Percentiles rank a stretch among this genome's conserved stretches.
Evolutionary conservation across 2,797 vertebrate genomes (phyloP).

Genomic region (Rhynchotus rufescens): DNA sequence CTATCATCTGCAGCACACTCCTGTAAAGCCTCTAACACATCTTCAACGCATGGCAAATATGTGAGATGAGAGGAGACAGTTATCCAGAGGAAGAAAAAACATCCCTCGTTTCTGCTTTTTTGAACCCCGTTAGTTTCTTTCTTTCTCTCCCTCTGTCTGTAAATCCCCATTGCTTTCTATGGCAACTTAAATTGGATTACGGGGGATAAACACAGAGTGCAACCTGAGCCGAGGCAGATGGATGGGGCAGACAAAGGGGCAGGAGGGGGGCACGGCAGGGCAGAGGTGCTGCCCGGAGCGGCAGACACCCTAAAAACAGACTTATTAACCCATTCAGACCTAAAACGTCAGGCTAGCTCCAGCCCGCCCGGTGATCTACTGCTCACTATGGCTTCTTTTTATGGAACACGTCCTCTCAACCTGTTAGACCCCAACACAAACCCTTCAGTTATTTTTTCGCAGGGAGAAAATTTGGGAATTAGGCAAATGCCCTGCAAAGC

Average conservation of each 20-base stretch:
- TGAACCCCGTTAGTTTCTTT: constrained; percentile 4
- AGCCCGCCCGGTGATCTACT: constrained; percentile 48
- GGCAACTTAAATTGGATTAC: constrained; percentile 74
- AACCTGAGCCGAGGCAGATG: constrained; percentile 74
- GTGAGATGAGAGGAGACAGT: not conserved
- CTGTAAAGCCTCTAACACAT: not conserved
- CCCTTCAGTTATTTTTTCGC: constrained; percentile 54
- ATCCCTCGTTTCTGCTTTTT: constrained; percentile 7
- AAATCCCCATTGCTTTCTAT: constrained; percentile 57
- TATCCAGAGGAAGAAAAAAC: not conserved
- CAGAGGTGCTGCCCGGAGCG: constrained; percentile 56
- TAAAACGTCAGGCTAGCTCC: constrained; percentile 53
- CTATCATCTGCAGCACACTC: not conserved
- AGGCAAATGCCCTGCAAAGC: constrained; percentile 51
- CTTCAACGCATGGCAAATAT: not conserved
- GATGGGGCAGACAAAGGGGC: constrained; percentile 61
- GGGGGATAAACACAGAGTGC: constrained; percentile 63
- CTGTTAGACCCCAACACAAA: constrained; percentile 40
- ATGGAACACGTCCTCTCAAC: constrained; percentile 52
- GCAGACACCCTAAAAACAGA: constrained; percentile 49
- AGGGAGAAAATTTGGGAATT: constrained; percentile 60
- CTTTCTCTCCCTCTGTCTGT: constrained; percentile 38
- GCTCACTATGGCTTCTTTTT: constrained; percentile 40
- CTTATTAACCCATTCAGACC: constrained; percentile 68
- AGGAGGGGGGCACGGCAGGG: constrained; percentile 14